Percentiles rank a stretch among this genome's conserved stretches.
Evolutionary conservation across 2,888 invertebrate genomes (phyloP).

Genomic region (Hypercompe scribonia): DNA sequence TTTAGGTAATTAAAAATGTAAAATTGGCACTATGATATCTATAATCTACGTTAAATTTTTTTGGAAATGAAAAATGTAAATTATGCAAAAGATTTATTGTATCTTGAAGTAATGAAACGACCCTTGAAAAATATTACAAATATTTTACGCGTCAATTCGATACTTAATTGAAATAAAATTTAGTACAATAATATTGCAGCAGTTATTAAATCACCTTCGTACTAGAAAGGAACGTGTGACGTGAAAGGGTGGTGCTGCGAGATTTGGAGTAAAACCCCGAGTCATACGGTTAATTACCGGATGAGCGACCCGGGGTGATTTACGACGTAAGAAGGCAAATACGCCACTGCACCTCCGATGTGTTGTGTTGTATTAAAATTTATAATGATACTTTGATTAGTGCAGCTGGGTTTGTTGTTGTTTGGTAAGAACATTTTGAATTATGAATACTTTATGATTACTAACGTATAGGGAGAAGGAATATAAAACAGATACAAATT

Average conservation of each 20-base stretch:
- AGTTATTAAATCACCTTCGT: constrained; percentile 32
- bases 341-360: constrained; percentile 37
- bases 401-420: constrained; percentile 30
- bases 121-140: too few relatives aligned
- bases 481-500: not conserved
- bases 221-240: constrained; percentile 27
- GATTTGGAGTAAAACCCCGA: constrained; percentile 53
- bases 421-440: not conserved
- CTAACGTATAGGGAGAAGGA: not conserved
- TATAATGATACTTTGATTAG: constrained; percentile 38
- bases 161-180: not conserved
- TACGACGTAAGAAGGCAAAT: constrained; percentile 60
- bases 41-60: too few relatives aligned
- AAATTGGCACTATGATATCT: too few relatives aligned
- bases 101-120: too few relatives aligned
- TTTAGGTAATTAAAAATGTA: not conserved
- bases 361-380: constrained; percentile 48
- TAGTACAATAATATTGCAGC: constrained; percentile 6
- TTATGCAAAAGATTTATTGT: too few relatives aligned
- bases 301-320: constrained; percentile 68
- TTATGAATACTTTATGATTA: not conserved
- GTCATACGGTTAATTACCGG: constrained; percentile 71
- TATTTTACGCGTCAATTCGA: too few relatives aligned
- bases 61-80: too few relatives aligned
- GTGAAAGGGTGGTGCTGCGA: constrained; percentile 21